These are phyloP conservation scores for Drosophila truncata DNA, from an alignment of 1,140 invertebrate genomes.

Conservation along the genomic window DNA sequence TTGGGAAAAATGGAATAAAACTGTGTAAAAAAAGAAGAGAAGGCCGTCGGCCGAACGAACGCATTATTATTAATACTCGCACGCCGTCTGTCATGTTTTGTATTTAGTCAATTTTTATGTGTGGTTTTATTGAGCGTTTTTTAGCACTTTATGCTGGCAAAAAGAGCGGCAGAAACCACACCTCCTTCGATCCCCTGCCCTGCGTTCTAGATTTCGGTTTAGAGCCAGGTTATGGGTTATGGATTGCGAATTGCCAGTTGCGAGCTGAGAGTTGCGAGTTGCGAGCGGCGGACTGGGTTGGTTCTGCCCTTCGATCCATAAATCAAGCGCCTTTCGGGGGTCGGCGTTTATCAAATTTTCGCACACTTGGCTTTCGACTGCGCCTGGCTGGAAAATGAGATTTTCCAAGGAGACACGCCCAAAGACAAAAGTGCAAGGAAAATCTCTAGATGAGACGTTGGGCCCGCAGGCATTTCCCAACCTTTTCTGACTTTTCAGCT, in stretches of 20 bases:
- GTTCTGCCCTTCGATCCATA: constrained; percentile 57
- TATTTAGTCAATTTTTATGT: constrained; percentile 82
- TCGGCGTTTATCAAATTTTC: constrained; percentile 81
- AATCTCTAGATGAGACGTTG: constrained; percentile 30
- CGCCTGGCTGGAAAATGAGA: constrained; percentile 67
- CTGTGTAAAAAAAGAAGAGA: constrained; percentile 21
- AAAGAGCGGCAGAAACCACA: constrained; percentile 38
- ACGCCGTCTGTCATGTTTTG: constrained; percentile 84
- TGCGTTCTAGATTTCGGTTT: constrained; percentile 22
- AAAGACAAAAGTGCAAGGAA: constrained; percentile 71
- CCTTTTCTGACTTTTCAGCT: constrained; percentile 42
- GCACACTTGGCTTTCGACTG: constrained; percentile 74
- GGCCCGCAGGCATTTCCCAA: constrained; percentile 66
- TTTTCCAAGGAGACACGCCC: constrained; percentile 72
- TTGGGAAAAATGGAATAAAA: constrained; percentile 20
- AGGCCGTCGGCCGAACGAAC: constrained; percentile 67
- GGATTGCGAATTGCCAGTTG: constrained; percentile 16
- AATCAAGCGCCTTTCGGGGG: constrained; percentile 67
- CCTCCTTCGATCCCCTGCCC: constrained; percentile 23
- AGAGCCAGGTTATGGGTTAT: constrained; percentile 40
- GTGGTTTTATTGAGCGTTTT: constrained; percentile 75
- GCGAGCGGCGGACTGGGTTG: constrained; percentile 11
- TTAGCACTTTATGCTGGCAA: constrained; percentile 66
- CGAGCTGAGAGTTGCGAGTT: constrained; percentile 1
- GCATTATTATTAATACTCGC: constrained; percentile 84